Evolutionary conservation across 2,888 invertebrate genomes (phyloP).

Genomic region (Abrostola tripartita): DNA sequence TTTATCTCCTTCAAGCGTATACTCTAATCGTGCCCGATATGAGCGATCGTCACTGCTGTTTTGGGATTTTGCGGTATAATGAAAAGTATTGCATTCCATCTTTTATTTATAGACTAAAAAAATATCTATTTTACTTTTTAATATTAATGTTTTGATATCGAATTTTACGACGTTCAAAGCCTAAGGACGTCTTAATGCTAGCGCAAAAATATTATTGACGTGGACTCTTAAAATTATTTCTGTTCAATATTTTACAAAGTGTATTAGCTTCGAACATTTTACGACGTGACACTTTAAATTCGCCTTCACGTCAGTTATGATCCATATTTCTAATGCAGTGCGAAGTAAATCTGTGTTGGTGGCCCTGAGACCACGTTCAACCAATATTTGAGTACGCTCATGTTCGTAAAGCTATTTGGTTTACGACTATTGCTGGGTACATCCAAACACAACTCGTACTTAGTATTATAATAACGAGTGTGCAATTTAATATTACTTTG

Average conservation of each 20-base stretch:
- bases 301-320: constrained; percentile 48
- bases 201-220: constrained; percentile 15
- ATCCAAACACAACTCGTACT: constrained; percentile 61
- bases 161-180: constrained; percentile 31
- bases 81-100: constrained; percentile 45
- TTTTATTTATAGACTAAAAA: constrained; percentile 17
- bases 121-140: not conserved
- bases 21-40: constrained; percentile 74
- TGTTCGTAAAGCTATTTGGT: constrained; percentile 77
- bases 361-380: constrained; percentile 77
- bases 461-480: constrained; percentile 55
- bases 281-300: constrained; percentile 36
- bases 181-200: constrained; percentile 22
- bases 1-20: constrained; percentile 77
- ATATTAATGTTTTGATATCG: not conserved
- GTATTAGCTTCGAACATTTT: constrained; percentile 24
- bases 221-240: constrained; percentile 25
- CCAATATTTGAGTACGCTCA: constrained; percentile 79
- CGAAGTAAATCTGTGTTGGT: constrained; percentile 71
- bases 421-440: constrained; percentile 67
- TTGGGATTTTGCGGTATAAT: constrained; percentile 54
- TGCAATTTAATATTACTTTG: constrained; percentile 45
- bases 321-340: constrained; percentile 67
- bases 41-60: constrained; percentile 67
- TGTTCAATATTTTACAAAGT: constrained; percentile 31